These are phyloP conservation scores for Silurus aristotelis DNA, from an alignment of 2,797 vertebrate genomes.

Conservation along the genomic window DNA sequence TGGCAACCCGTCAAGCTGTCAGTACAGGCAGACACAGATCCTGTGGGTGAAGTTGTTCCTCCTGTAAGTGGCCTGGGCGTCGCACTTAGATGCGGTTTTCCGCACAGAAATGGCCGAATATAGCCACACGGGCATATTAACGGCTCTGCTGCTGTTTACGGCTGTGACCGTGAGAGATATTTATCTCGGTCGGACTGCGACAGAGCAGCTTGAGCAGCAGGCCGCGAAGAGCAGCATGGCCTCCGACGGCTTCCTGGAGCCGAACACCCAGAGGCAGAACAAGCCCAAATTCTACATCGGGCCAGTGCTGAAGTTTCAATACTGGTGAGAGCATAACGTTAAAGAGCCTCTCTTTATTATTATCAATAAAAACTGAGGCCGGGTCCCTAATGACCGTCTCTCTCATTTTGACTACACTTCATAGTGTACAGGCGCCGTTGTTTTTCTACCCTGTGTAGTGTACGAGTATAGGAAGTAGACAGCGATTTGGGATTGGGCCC, in stretches of 20 bases:
- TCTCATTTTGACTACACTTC: neutral
- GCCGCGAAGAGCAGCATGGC: constrained; percentile 39
- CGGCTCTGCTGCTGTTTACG: constrained; percentile 74
- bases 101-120: constrained; percentile 73
- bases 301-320: constrained; percentile 74
- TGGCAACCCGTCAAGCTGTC: constrained; percentile 3
- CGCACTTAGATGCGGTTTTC: neutral
- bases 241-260: constrained; percentile 36
- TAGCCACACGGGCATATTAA: constrained; percentile 68
- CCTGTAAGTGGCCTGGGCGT: constrained; percentile 2
- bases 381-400: neutral
- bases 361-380: neutral
- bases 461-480: neutral
- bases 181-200: constrained; percentile 65
- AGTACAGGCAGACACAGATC: neutral
- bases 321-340: constrained; percentile 67
- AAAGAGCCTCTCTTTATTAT: neutral
- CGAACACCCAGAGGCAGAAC: constrained; percentile 55
- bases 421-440: neutral
- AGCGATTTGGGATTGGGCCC: neutral
- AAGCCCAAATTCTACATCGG: constrained; percentile 67
- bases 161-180: constrained; percentile 72
- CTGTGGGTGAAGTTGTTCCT: neutral
- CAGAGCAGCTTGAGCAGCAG: constrained; percentile 49
- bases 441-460: neutral